Conservation (phyloP, 2,888 invertebrate species). For the Tenodera sinensis region DNA sequence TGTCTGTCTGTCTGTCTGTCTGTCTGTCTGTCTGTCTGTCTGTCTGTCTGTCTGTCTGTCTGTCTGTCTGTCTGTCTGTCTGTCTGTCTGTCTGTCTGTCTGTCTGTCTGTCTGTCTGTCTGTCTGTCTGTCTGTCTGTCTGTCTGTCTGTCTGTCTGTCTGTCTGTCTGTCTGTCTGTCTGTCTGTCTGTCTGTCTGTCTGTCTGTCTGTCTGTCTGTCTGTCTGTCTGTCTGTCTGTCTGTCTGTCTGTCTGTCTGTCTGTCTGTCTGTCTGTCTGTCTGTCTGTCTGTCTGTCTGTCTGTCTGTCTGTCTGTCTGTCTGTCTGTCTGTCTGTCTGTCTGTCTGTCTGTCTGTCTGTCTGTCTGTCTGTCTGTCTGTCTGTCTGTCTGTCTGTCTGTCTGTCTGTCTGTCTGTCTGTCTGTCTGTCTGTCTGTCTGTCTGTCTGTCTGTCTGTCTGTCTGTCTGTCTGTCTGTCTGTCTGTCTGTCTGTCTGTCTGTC, state of each 20-base stretch:
- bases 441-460: no score
- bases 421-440: no score
- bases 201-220: neutral
- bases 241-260: neutral
- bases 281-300: no score
- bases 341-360: no score
- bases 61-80: constrained; percentile 28
- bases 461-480: no score
- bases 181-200: neutral
- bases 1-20: constrained; percentile 26
- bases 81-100: constrained; percentile 26
- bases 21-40: constrained; percentile 27
- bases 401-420: no score
- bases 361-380: no score
- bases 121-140: neutral
- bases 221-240: neutral
- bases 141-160: neutral
- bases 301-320: no score
- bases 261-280: no score
- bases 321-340: no score
- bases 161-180: neutral
- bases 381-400: no score
- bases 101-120: constrained; percentile 20
- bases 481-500: no score
- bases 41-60: constrained; percentile 28